These are phyloP conservation scores for Bothrops alternatus DNA, from an alignment of 2,797 vertebrate genomes.

Conservation along the genomic window DNA sequence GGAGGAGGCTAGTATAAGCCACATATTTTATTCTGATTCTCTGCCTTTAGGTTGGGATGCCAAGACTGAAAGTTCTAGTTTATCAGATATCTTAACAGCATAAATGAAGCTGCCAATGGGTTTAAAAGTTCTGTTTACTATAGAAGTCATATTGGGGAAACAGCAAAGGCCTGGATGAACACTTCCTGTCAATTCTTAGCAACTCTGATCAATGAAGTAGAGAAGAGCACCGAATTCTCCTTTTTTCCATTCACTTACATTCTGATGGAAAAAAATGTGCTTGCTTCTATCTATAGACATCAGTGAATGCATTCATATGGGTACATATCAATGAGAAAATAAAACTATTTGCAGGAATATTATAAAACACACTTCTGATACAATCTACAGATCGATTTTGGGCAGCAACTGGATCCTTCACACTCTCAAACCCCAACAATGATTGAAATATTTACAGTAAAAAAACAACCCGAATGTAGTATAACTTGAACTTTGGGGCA, in stretches of 20 bases:
- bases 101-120: not conserved
- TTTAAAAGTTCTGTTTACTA: not conserved
- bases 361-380: not conserved
- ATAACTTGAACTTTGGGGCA: not conserved
- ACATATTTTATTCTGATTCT: not conserved
- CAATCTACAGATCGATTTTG: not conserved
- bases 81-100: not conserved
- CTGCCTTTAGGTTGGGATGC: not conserved
- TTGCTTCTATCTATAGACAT: not conserved
- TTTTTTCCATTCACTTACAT: not conserved
- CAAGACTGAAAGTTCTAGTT: not conserved
- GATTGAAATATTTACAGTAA: not conserved
- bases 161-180: not conserved
- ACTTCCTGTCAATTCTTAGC: not conserved
- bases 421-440: not conserved
- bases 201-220: not conserved
- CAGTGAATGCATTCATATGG: not conserved
- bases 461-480: not conserved
- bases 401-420: not conserved
- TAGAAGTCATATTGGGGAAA: not conserved
- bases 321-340: not conserved
- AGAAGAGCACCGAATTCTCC: not conserved
- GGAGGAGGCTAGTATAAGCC: not conserved
- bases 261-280: not conserved
- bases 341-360: not conserved